Base-by-base conservation (phyloP, 2,888 invertebrate genomes). In the Notocelia uddmanniana region DNA sequence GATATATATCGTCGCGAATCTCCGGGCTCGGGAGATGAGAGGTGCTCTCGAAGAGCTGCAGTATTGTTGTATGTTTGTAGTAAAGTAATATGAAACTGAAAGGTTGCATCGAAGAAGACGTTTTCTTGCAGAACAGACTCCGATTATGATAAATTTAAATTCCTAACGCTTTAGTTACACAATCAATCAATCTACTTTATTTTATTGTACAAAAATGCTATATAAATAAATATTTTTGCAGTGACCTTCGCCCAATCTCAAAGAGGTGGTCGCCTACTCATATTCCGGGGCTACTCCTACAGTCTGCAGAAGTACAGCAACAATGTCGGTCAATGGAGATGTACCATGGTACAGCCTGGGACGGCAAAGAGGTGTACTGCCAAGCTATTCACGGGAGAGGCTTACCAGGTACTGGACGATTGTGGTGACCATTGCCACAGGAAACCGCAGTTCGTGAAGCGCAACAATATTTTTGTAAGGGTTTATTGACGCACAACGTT, bases 161-260 rank as follows among this genome's bases (percentile, higher is more conserved):
- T 15, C 41, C 15, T 2, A 0, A 15, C 1, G 1, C 3, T 37
- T 41, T 15, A 15, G 3, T 3, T 13, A 41, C 5, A 15, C 41
- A 41, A 15, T 41, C 15, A 15, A 15, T 15, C 13, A 41, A 15
- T 34, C 34, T 8, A 10, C 13, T 37, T 41, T 15, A 10, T 26
- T n/a, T 26, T 18, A 48, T 34, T 41, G n/a, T 41, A 50, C 37
- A 37, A 63, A 31, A 50, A 50, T 48, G 34, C 37, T 37, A 69
- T 26, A 60, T 59, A 48, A 34, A 18, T 9, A 1, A 45, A 50
- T 13, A 18, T 68, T 68, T 88, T n/a, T 89, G 78, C 85, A 89
- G 89, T 89, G 66, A 73, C 76, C 2, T 89, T 89, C 78, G 85
- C 84, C 37, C 75, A 79, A 75, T 89, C 89, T 15, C 89, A 88